Evolutionary conservation across 2,888 invertebrate genomes (phyloP), one percentile per base, ranked within the genome.

Genomic region (Dryomyza anilis): DNA sequence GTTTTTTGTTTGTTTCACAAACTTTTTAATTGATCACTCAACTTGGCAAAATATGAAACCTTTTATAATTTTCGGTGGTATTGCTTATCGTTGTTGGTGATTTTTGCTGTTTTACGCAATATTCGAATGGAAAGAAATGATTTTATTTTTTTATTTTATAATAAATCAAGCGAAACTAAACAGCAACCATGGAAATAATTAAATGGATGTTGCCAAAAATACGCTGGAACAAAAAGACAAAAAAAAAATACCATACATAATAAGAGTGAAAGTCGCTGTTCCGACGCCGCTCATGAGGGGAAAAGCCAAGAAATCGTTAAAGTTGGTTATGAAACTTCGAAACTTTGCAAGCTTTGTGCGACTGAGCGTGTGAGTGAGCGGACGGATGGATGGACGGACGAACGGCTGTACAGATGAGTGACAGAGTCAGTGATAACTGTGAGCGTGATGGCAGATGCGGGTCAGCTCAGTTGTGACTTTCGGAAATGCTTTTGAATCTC

Each of bases 261-360:
- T 66, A 61, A 65, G 64, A 68, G 68, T 66, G 68, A 68, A 68
- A 68, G 68, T 66, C 62, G 59, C 39, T 48, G 58, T 33, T 50
- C 27, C 53, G 60, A 27, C 21, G 55, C 55, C 27, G 43, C 53
- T 59, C 21, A 23, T 58, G 48, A 67, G 71, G 78, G 78, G 78
- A 75, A 78, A 78, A 76, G 73, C 77, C 79, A 74, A 72, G 72
- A 77, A 77, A 76, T 77, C 71, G 73, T 74, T 72, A 74, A 73
- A 72, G 63, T 52, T 58, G 63, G 74, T 77, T 77, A 68, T 58
- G 68, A 66, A 56, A 66, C 63, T 39, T 23, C 21, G 23, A 21
- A 14, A n/a, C n/a, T n/a, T 14, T 43, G 30, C 46, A 7, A 30
- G 46, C 23, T 60, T 48, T 25, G 61, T 23, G 19, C 25, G 33